A percentile compares a stretch with the other conserved stretches of the same genome.
Evolutionary conservation across 2,797 vertebrate species (phyloP).

Genomic region (Lagocephalus sceleratus): DNA sequence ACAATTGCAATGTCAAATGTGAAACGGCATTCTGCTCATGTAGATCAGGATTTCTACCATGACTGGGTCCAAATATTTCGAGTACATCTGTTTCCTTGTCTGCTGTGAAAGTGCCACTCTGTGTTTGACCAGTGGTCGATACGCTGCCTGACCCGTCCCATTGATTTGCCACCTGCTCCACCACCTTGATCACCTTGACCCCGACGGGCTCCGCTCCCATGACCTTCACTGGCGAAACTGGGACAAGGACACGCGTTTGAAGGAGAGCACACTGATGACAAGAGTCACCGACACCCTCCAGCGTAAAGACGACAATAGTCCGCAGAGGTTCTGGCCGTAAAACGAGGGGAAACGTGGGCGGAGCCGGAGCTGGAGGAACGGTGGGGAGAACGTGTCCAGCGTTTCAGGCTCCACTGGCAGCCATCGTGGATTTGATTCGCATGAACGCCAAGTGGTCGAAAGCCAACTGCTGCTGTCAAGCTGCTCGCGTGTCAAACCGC

Average conservation of each 20-base stretch:
- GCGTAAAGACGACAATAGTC: too few species aligned
- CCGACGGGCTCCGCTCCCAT: too few species aligned
- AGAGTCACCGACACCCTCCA: too few species aligned
- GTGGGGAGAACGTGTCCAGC: neutral
- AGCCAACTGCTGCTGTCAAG: conserved; percentile 17
- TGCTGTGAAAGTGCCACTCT: conserved; percentile 52
- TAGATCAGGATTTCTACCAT: too few species aligned
- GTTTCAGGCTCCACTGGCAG: neutral
- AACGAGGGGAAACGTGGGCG: too few species aligned
- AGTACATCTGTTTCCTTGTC: neutral
- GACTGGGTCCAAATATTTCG: too few species aligned
- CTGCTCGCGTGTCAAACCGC: neutral
- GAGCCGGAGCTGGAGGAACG: neutral
- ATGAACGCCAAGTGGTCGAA: conserved; percentile 15
- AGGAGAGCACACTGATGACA: too few species aligned
- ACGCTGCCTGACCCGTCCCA: conserved; percentile 41
- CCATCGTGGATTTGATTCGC: conserved; percentile 6
- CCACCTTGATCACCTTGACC: conserved; percentile 64
- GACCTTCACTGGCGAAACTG: too few species aligned
- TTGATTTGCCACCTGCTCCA: conserved; percentile 62
- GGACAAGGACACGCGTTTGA: too few species aligned
- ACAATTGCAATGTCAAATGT: neutral
- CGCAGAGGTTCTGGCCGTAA: too few species aligned
- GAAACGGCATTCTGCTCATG: too few species aligned
- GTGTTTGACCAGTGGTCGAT: conserved; percentile 66